Percentiles rank a stretch among this genome's conserved stretches.
phyloP scores from a whole-genome alignment of 2,888 invertebrate species.

The Phortica magna region DNA sequence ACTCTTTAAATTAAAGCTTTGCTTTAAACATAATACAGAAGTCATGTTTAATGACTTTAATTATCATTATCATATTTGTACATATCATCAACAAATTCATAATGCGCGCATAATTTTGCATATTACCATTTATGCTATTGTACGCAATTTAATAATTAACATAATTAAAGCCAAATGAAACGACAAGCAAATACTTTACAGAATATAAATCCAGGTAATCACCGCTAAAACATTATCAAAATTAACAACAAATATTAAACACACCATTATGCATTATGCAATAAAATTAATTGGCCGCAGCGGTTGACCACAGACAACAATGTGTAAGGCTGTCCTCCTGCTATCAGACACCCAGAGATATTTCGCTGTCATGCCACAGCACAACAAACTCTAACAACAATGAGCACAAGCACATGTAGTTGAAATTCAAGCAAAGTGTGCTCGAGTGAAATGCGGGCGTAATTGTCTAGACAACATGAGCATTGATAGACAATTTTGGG shows the following conservation, averaged over 20 bases:
- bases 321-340: not conserved
- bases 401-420: conserved; percentile 2
- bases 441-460: conserved; percentile 4
- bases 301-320: not conserved
- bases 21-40: too few species aligned
- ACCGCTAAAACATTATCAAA: conserved; percentile 28
- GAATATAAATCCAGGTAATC: conserved; percentile 46
- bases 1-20: too few species aligned
- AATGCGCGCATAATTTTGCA: not conserved
- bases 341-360: not conserved
- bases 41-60: too few species aligned
- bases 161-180: not conserved
- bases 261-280: conserved; percentile 25
- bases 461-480: conserved; percentile 11
- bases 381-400: not conserved
- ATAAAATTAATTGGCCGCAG: conserved; percentile 61
- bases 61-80: not conserved
- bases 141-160: not conserved
- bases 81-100: not conserved
- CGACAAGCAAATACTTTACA: conserved; percentile 14
- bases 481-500: conserved; percentile 6
- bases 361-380: not conserved
- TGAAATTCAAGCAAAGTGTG: conserved; percentile 10
- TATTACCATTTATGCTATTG: not conserved
- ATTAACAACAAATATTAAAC: conserved; percentile 15